These are phyloP conservation scores for Centrocercus urophasianus DNA, from an alignment of 2,113 vertebrate species.

Conservation along the genomic window DNA sequence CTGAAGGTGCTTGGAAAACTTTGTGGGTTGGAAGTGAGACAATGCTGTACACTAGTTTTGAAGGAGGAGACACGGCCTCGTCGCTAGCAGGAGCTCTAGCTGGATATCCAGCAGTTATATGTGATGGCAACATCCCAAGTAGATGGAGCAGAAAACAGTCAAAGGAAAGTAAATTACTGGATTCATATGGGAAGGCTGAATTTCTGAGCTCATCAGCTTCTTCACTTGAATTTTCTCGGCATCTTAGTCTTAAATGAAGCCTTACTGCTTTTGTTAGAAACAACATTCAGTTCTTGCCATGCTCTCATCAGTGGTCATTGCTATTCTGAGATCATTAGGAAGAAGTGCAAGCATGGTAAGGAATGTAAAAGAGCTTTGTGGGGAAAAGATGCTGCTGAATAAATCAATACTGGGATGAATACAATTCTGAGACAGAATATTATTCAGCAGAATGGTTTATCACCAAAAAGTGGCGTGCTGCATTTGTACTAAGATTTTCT, in stretches of 20 bases:
- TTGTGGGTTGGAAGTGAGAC: neutral
- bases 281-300: neutral
- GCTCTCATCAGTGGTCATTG: neutral
- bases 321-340: neutral
- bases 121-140: neutral
- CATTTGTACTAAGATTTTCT: constrained; percentile 33
- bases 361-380: constrained; percentile 2
- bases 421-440: neutral
- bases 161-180: neutral
- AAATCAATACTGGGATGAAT: constrained; percentile 2
- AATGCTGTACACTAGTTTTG: neutral
- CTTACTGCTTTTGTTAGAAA: neutral
- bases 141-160: neutral
- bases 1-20: neutral
- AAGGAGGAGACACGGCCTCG: neutral
- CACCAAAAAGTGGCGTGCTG: neutral
- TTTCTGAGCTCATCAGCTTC: constrained; percentile 18
- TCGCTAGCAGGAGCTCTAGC: neutral
- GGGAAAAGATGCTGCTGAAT: constrained; percentile 46
- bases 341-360: neutral
- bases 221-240: constrained; percentile 10
- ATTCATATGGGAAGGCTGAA: neutral
- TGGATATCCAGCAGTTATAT: neutral
- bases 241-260: neutral
- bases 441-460: constrained; percentile 4